Evolutionary conservation across 2,888 invertebrate species (phyloP), one percentile per base, ranked within the genome.

Genomic region (Hyposoter didymator): DNA sequence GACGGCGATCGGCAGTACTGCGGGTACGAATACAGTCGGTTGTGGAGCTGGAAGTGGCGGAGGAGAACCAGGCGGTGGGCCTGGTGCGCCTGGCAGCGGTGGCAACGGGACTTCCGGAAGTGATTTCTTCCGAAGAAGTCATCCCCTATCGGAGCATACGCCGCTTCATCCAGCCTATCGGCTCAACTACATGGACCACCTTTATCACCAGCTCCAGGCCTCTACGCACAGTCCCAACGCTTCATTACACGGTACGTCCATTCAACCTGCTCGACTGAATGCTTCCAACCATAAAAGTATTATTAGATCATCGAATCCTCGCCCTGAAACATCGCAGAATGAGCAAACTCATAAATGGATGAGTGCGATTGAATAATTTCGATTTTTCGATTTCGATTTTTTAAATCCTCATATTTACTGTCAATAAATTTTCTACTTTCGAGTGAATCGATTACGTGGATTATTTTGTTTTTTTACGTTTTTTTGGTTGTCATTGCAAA

Each of bases 131-230:
- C 95, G 94, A 95, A 94, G 94, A 95, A 94, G 95, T 96, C 94
- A 95, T 95, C 94, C 93, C 95, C 94, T 93, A 95, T 95, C 95
- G 95, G 95, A 95, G 95, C 95, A 94, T 95, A 95, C 94, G 95
- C 95, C 83, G 94, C 95, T 87, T 95, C 96, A 96, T 94, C 96
- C 96, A 90, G 96, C 96, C 87, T 97, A 96, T 93, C 95, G 97
- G 94, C 95, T 97, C 88, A 96, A 96, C 92, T 97, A 97, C 95
- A 96, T 97, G 96, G 97, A 97, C 95, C 97, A 97, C 94, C 95
- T 97, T 89, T 97, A 97, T 93, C 95, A 96, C 84, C 95, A 96
- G 89, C 96, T 97, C 91, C 96, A 97, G 94, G 95, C 95, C 93
- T 95, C 95, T 89, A 93, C 94, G 90, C 94, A 93, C 92, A 96